Conservation (phyloP, 2,113 vertebrate species). For the Amazona vittata region DNA sequence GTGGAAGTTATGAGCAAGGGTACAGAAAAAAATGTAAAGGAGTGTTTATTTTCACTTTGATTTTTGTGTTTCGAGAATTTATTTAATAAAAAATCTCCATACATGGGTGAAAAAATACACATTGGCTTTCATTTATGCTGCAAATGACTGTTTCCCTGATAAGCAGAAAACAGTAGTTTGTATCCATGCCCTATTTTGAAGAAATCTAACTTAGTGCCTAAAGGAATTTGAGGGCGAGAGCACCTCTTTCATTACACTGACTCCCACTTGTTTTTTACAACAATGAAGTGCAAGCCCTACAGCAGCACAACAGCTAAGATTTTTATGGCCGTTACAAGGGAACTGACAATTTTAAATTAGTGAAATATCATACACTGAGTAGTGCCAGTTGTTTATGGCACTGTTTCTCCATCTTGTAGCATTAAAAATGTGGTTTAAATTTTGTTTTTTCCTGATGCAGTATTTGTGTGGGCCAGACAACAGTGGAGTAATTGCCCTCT, state of each 20-base stretch:
- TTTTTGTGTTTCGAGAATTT: neutral
- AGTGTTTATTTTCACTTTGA: neutral
- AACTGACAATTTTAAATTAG: neutral
- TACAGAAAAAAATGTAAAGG: neutral
- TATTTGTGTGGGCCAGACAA: neutral
- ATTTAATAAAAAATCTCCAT: neutral
- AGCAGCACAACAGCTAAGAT: constrained; percentile 35
- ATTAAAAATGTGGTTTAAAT: neutral
- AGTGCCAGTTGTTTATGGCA: neutral
- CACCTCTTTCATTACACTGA: constrained; percentile 33
- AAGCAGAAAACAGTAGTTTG: neutral
- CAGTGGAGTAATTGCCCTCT: neutral
- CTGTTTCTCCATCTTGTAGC: neutral
- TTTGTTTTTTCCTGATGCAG: neutral
- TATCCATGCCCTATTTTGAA: constrained; percentile 36
- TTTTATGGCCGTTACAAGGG: constrained; percentile 50
- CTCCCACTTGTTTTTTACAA: constrained; percentile 56
- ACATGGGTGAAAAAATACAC: neutral
- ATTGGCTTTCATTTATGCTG: neutral
- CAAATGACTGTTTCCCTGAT: neutral
- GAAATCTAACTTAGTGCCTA: constrained; percentile 15
- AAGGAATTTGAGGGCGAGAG: constrained; percentile 29
- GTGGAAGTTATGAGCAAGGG: neutral
- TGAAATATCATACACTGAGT: neutral
- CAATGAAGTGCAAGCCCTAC: constrained; percentile 40